phyloP scores from a whole-genome alignment of 1,140 invertebrate species.

The Drosophila bocki region DNA sequence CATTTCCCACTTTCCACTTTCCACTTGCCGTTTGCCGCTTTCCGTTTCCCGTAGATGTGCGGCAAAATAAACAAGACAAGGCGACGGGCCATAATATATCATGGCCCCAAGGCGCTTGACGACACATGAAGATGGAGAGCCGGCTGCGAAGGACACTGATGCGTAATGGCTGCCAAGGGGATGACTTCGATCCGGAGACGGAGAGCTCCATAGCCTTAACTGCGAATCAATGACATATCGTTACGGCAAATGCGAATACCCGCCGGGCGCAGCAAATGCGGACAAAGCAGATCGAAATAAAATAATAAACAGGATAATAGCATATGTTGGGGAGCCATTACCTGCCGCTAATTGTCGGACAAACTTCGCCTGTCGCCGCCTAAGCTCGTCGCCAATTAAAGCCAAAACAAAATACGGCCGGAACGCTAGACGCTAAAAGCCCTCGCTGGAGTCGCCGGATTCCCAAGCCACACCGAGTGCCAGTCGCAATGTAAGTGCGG shows the following conservation, averaged over 20 bases:
- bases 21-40: conserved; percentile 19
- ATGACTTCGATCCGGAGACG: conserved; percentile 25
- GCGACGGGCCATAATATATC: conserved; percentile 78
- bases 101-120: conserved; percentile 76
- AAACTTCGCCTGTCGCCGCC: conserved; percentile 58
- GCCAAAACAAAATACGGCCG: conserved; percentile 22
- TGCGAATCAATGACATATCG: conserved; percentile 78
- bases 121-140: conserved; percentile 46
- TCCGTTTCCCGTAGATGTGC: conserved; percentile 47
- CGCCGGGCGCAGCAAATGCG: conserved; percentile 51
- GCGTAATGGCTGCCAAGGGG: conserved; percentile 70
- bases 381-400: conserved; percentile 51
- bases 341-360: conserved; percentile 62
- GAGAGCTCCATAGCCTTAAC: conserved; percentile 51
- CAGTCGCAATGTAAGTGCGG: conserved; percentile 66
- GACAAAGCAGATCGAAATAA: conserved; percentile 48
- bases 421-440: conserved; percentile 67
- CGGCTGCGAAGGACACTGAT: conserved; percentile 36
- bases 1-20: conserved; percentile 18
- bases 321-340: conserved; percentile 47
- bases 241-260: conserved; percentile 76
- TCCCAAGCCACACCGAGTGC: conserved; percentile 15
- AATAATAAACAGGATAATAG: conserved; percentile 66
- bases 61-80: conserved; percentile 79
- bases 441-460: conserved; percentile 54